Base-by-base conservation (phyloP, 2,888 invertebrate genomes). In the Escarpia spicata region DNA sequence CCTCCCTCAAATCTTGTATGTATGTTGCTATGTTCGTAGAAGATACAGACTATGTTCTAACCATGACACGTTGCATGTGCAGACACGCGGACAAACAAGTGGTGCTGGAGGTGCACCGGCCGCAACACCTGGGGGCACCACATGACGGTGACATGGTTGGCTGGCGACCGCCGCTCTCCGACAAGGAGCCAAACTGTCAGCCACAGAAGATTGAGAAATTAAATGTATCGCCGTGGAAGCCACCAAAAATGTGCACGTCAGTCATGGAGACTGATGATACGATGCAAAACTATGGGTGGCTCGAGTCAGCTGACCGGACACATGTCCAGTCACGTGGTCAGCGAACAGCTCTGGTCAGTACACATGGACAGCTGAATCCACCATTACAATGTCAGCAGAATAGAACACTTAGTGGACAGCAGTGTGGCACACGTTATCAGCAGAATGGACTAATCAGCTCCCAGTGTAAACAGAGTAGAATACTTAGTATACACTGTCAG, bases 31-130 rank as follows among this genome's bases (percentile, higher is more conserved):
- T 37, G 37, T 52, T 12, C 52, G 10, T 75, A n/a, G n/a, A 19
- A 19, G 75, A 26, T 75, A 75, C 75, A 75, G n/a, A 43, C 31
- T 37, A 15, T 44, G 45, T 43, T 92, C 58, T 90, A 37, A 91
- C 37, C 8, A 52, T 43, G n/a, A 43, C 91, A 26, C 37, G 45
- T 43, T 93, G 45, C 44, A 26, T 58, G 37, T 45, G n/a, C 92
- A 93, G 93, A 91, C 92, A 93, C 90, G 58, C 92, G 26, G 45
- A 90, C 52, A 92, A 91, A 52, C 93, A 93, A 45, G 92, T 93
- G 19, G 91, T 93, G 19, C 44, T 93, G 43, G 93, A 93, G 52
- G 90, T 93, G 4, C 93, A 93, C 52, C 58, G 93, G 6, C 93
- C 93, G 19, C 92, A 91, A 19, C 44, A 92, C 0, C n/a, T 12